phyloP scores from a whole-genome alignment of 2,888 invertebrate species.

The Pandemis cinnamomeana region DNA sequence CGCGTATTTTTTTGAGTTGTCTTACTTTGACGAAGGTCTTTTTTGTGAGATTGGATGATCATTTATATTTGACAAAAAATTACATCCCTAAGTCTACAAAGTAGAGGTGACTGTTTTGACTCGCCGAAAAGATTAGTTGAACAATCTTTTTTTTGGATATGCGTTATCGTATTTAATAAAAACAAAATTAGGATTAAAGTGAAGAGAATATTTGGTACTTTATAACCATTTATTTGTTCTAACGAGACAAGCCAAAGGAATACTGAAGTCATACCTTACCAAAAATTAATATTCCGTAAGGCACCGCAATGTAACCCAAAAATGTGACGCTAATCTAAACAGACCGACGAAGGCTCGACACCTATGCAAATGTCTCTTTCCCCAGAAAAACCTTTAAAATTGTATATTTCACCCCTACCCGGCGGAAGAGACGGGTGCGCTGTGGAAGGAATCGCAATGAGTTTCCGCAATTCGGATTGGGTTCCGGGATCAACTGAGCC shows the following conservation, averaged over 20 bases:
- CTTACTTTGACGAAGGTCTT: too few species aligned
- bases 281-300: constrained; percentile 37
- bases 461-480: constrained; percentile 40
- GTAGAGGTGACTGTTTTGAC: too few species aligned
- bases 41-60: too few species aligned
- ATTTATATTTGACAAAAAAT: too few species aligned
- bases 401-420: constrained; percentile 38
- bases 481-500: constrained; percentile 40
- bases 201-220: neutral
- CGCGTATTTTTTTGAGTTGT: too few species aligned
- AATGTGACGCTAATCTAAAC: constrained; percentile 42
- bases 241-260: neutral
- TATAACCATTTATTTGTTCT: neutral
- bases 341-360: constrained; percentile 40
- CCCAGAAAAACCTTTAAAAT: constrained; percentile 40
- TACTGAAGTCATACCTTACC: neutral
- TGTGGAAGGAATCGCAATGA: constrained; percentile 42
- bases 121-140: too few species aligned
- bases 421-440: constrained; percentile 25
- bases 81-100: too few species aligned
- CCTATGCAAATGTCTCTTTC: constrained; percentile 42
- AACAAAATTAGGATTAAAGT: too few species aligned
- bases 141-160: too few species aligned
- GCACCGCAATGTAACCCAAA: constrained; percentile 37
- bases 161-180: too few species aligned